Evolutionary conservation across 2,888 invertebrate species (phyloP), one percentile per base, ranked within the genome.

Genomic region (Agrypnus murinus): DNA sequence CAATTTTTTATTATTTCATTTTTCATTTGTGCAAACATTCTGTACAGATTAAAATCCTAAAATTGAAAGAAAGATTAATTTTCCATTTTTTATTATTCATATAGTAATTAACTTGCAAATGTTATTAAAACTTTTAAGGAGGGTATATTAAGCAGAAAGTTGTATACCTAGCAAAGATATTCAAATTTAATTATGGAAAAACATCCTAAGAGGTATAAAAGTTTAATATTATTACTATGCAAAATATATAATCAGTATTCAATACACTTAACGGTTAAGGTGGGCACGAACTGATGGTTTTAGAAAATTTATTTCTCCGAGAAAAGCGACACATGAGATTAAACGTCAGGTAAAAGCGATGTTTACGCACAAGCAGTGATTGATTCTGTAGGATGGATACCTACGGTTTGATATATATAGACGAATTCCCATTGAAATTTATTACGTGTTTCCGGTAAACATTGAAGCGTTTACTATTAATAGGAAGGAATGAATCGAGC

Each of bases 291-390:
- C 65, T 65, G 65, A 66, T 59, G 59, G 59, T 67, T 62, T 60
- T 19, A 67, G 67, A 67, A 62, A 62, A 60, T 67, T 62, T 60
- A 62, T 67, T 67, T 60, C 67, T 55, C 19, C 7, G 43, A 53
- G 62, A 57, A 62, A 43, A 64, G 48, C 57, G 63, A 69, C 69
- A 69, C 63, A 36, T 57, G 64, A 69, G 69, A 69, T 63, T 69
- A 69, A 69, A 69, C 63, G 69, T 69, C 69, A 62, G 48, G 62
- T 64, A 64, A 64, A 64, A 63, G 63, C 63, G 46, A 63, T 69
- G 69, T 69, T 69, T 69, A 69, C 64, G 69, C 69, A 69, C 69
- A 69, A 69, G 58, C 64, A 63, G 64, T 63, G 69, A 69, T 69
- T 69, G 69, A 69, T 69, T 69, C 55, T 69, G 14, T 46, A 63